phyloP scores from a whole-genome alignment of 2,797 vertebrate species.

The Oceanodroma leucorhoa region DNA sequence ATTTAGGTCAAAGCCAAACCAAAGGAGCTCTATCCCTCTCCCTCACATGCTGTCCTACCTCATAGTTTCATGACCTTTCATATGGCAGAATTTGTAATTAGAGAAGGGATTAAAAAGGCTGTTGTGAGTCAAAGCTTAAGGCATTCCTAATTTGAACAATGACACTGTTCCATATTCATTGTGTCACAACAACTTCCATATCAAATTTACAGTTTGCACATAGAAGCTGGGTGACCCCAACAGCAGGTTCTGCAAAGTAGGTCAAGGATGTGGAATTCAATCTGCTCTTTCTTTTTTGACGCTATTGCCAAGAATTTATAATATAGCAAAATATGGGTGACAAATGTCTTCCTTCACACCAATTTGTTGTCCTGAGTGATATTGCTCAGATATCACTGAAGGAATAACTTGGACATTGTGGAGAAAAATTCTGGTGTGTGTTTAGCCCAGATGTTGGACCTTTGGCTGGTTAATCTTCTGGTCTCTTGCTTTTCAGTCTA shows the following conservation, averaged over 20 bases:
- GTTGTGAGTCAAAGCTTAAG: constrained; percentile 21
- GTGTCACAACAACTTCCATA: constrained; percentile 16
- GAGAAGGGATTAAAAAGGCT: constrained; percentile 24
- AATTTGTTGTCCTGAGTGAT: neutral
- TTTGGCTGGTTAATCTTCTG: neutral
- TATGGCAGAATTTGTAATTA: constrained; percentile 39
- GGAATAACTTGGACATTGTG: neutral
- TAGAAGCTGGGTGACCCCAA: neutral
- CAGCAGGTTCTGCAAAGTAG: neutral
- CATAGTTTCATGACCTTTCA: neutral
- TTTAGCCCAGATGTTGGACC: neutral
- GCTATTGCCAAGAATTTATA: neutral
- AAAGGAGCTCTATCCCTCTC: neutral
- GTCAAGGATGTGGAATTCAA: neutral
- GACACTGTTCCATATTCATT: constrained; percentile 7
- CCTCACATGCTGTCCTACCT: neutral
- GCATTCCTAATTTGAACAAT: constrained; percentile 1
- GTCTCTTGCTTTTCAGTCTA: neutral
- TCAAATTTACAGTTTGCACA: neutral
- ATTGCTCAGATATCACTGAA: neutral
- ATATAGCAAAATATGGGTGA: neutral
- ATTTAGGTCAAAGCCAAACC: constrained; percentile 33
- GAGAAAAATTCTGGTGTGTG: neutral
- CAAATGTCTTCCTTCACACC: neutral
- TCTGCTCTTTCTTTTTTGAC: neutral